A percentile compares a stretch with the other conserved stretches of the same genome.
Conservation (phyloP, 2,888 invertebrate genomes). For the Amphipyra berbera region DNA sequence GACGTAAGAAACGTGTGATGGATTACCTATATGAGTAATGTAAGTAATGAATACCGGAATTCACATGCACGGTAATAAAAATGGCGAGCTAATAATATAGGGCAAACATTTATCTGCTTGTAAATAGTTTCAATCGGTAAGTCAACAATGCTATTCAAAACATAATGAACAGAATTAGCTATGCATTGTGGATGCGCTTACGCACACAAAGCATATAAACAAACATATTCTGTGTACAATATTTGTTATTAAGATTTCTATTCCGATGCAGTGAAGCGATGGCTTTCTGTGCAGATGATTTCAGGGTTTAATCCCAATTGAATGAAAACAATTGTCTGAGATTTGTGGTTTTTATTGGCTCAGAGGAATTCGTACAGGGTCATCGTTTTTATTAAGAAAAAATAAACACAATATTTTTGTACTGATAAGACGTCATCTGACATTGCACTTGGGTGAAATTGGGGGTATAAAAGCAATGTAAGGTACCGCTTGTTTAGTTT, state of each 20-base stretch:
- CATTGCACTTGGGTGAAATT: no score
- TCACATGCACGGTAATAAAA: background rate
- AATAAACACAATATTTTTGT: no score
- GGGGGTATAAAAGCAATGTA: no score
- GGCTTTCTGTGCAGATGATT: no score
- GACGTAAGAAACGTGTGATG: slow-evolving; percentile 25
- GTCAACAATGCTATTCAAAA: slow-evolving; percentile 25
- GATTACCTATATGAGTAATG: slow-evolving; percentile 9
- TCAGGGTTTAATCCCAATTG: no score
- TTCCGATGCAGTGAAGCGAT: background rate
- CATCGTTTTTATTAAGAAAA: no score
- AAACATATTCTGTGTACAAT: background rate
- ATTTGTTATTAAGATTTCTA: background rate
- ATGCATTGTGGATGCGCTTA: slow-evolving; percentile 12
- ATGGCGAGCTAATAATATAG: slow-evolving; percentile 15
- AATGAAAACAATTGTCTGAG: no score
- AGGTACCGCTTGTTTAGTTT: no score
- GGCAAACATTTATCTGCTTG: slow-evolving; percentile 7
- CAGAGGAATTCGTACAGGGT: no score
- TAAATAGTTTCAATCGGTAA: slow-evolving; percentile 12
- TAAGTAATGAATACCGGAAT: background rate
- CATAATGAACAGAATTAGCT: slow-evolving; percentile 12
- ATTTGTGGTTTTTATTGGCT: no score
- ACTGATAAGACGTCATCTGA: no score
- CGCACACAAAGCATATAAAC: slow-evolving; percentile 14